phyloP scores from a whole-genome alignment of 1,140 invertebrate genomes.

The Trachymyrmex cornetzi region DNA sequence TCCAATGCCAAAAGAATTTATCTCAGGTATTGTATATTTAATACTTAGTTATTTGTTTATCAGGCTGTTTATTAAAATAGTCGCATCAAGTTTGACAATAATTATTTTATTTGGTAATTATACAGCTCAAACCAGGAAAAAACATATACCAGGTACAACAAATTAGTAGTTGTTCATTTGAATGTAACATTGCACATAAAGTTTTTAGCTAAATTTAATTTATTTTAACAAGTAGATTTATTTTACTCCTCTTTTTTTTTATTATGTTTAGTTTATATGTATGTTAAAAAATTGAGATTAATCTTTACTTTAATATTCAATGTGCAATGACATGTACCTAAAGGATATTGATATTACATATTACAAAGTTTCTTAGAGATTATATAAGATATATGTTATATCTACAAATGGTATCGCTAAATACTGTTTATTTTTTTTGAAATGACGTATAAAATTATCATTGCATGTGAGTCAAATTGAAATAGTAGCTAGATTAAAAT shows the following conservation, averaged over 20 bases:
- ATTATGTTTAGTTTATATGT: not conserved
- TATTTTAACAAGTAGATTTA: constrained; percentile 48
- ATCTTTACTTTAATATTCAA: constrained; percentile 18
- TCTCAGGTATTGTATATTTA: constrained; percentile 89
- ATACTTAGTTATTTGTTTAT: constrained; percentile 27
- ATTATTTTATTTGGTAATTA: constrained; percentile 80
- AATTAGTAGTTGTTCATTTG: constrained; percentile 73
- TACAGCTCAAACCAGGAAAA: constrained; percentile 86
- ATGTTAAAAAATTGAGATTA: constrained; percentile 49
- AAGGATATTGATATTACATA: constrained; percentile 34
- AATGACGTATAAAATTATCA: constrained; percentile 23
- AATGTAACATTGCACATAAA: constrained; percentile 51
- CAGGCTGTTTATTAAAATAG: constrained; percentile 43
- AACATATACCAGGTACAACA: constrained; percentile 84
- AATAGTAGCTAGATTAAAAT: not conserved
- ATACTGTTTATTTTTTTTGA: constrained; percentile 12
- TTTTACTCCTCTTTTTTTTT: constrained; percentile 28
- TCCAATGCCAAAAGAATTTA: constrained; percentile 91
- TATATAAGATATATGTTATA: not conserved
- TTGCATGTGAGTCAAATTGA: constrained; percentile 55
- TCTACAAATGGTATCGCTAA: not conserved
- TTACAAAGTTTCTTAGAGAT: constrained; percentile 20
- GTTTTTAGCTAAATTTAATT: constrained; percentile 39
- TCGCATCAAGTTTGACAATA: constrained; percentile 69
- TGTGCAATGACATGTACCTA: not conserved